These are phyloP conservation scores for Eurytoma adleriae DNA, from an alignment of 2,888 invertebrate genomes.

Conservation along the genomic window DNA sequence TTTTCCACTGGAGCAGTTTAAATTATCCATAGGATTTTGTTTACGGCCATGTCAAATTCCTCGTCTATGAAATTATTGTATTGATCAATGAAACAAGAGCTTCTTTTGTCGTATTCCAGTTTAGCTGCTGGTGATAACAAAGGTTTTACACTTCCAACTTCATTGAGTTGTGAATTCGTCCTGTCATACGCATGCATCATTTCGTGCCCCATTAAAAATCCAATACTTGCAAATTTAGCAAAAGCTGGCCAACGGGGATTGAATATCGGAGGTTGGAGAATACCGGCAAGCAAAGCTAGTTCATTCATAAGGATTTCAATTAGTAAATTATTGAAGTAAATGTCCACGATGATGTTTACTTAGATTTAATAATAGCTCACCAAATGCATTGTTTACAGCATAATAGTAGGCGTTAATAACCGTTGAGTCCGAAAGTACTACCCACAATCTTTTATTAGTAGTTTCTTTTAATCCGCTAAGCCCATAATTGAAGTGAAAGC, in stretches of 20 bases:
- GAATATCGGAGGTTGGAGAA: slow-evolving; percentile 94
- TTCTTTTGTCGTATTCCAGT: slow-evolving; percentile 87
- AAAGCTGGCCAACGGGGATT: slow-evolving; percentile 90
- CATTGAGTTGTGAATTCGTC: slow-evolving; percentile 92
- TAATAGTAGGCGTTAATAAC: slow-evolving; percentile 36
- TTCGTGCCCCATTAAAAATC: slow-evolving; percentile 93
- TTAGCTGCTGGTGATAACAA: slow-evolving; percentile 94
- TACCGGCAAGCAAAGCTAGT: slow-evolving; percentile 91
- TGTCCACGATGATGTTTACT: neutral
- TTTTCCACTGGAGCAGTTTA: too few species aligned
- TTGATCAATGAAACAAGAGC: slow-evolving; percentile 94
- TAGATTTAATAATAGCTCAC: slow-evolving; percentile 7
- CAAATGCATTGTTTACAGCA: slow-evolving; percentile 4
- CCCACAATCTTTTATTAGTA: slow-evolving; percentile 32
- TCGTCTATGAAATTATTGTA: slow-evolving; percentile 92
- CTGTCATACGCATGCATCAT: slow-evolving; percentile 94
- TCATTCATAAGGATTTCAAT: too few species aligned
- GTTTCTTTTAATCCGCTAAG: neutral
- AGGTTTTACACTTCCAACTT: slow-evolving; percentile 91
- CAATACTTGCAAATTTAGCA: slow-evolving; percentile 94
- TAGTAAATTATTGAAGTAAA: neutral
- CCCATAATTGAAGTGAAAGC: slow-evolving; percentile 29
- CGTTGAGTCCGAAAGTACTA: slow-evolving; percentile 16
- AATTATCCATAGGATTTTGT: too few species aligned
- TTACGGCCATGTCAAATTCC: too few species aligned